phyloP scores from a whole-genome alignment of 2,797 vertebrate species.

The Triplophysa bombifrons region DNA sequence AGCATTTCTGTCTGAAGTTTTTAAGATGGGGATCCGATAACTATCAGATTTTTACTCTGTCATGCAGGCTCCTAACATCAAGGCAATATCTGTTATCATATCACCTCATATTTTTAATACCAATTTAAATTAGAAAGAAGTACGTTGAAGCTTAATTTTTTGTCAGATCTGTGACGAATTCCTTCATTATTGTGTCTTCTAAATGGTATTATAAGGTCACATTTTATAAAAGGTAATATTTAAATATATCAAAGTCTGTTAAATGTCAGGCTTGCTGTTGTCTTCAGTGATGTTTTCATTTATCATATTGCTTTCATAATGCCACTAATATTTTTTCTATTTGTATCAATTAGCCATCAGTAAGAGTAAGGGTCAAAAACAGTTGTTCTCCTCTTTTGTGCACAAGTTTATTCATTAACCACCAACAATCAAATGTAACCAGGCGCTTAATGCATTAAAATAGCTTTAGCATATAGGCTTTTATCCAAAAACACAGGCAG shows the following conservation, averaged over 20 bases:
- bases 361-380: background rate
- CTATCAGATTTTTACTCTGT: constrained; percentile 35
- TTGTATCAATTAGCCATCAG: constrained; percentile 15
- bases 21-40: constrained; percentile 72
- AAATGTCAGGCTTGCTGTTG: constrained; percentile 21
- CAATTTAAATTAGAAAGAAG: constrained; percentile 19
- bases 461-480: background rate
- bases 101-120: constrained; percentile 33
- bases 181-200: constrained; percentile 4
- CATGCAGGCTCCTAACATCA: constrained; percentile 34
- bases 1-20: constrained; percentile 66
- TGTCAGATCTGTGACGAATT: constrained; percentile 26
- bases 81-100: constrained; percentile 62
- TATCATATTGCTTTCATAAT: background rate
- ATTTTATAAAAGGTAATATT: constrained; percentile 21
- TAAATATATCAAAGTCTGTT: constrained; percentile 18
- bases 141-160: background rate
- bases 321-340: constrained; percentile 2
- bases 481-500: no score
- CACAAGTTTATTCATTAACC: background rate
- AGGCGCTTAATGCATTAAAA: constrained; percentile 67
- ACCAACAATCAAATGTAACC: background rate
- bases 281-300: background rate
- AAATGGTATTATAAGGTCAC: background rate
- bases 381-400: background rate